These are phyloP conservation scores for Halichondria panicea DNA, from an alignment of 37 sponge, comb jelly and placozoan species.

Conservation along the genomic window DNA sequence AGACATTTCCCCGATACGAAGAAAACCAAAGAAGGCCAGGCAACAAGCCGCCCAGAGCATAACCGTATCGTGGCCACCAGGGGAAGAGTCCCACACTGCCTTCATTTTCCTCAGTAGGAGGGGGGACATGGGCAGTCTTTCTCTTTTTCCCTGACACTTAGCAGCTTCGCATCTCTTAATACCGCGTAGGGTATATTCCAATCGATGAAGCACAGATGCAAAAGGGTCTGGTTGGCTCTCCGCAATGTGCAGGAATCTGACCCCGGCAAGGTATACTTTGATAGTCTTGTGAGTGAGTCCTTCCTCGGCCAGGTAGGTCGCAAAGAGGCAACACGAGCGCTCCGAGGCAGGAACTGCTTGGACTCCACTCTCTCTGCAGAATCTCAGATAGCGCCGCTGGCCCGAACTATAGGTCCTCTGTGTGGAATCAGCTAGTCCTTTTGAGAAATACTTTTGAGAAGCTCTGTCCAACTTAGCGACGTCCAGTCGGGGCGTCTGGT, in stretches of 20 bases:
- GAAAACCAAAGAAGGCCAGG: no score
- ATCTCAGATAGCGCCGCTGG: slow-evolving; percentile 3
- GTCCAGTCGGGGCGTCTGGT: slow-evolving; percentile 47
- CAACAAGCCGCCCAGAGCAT: no score
- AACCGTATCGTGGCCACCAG: no score
- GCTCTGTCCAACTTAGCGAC: slow-evolving; percentile 39
- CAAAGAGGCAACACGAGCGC: slow-evolving; percentile 14
- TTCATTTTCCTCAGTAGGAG: no score
- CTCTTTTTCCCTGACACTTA: no score
- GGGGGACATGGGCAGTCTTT: no score
- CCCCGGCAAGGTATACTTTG: slow-evolving; percentile 60
- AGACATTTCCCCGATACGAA: no score
- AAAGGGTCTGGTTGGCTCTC: slow-evolving; percentile 46
- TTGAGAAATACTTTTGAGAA: slow-evolving; percentile 28
- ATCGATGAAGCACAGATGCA: no score
- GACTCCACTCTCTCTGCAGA: no score
- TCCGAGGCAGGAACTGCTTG: slow-evolving; percentile 52
- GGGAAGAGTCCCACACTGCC: no score
- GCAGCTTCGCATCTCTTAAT: no score
- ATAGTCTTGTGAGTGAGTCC: slow-evolving; percentile 35
- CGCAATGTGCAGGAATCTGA: slow-evolving; percentile 37
- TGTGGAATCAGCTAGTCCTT: slow-evolving; percentile 61
- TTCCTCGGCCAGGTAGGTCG: slow-evolving; percentile 30
- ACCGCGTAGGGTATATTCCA: no score
- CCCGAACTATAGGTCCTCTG: slow-evolving; percentile 46